Evolutionary conservation across 2,888 invertebrate species (phyloP).

Genomic region (Podotricha telesiphe): DNA sequence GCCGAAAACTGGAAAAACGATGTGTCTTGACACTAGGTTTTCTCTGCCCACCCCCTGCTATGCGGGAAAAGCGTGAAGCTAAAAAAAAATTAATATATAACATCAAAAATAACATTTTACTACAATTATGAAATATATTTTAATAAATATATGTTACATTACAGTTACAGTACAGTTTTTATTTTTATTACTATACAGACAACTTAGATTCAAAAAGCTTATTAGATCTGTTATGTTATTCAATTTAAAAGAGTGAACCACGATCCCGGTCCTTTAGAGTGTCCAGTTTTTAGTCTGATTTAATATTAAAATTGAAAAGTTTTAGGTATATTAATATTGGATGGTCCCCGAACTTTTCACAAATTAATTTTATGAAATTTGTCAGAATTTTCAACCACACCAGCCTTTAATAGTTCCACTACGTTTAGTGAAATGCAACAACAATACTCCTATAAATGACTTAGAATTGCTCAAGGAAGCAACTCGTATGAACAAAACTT

Average conservation of each 20-base stretch:
- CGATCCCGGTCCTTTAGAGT: conserved; percentile 15
- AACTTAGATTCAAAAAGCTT: neutral
- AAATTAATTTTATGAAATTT: conserved; percentile 39
- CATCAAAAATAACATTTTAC: neutral
- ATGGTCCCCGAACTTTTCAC: conserved; percentile 29
- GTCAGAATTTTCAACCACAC: conserved; percentile 39
- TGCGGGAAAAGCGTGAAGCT: too few species aligned
- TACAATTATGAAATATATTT: neutral
- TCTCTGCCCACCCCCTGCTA: too few species aligned
- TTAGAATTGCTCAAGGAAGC: conserved; percentile 8
- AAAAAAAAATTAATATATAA: too few species aligned
- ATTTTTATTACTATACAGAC: neutral
- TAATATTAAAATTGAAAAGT: conserved; percentile 47
- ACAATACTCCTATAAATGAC: conserved; percentile 33
- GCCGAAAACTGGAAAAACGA: too few species aligned
- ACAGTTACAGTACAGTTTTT: neutral
- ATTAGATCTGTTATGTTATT: conserved; percentile 23
- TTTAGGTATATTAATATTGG: conserved; percentile 41
- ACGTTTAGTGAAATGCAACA: conserved; percentile 35
- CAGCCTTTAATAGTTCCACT: conserved; percentile 28
- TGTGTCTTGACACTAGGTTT: too few species aligned
- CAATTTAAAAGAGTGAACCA: conserved; percentile 19
- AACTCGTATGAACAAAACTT: conserved; percentile 11
- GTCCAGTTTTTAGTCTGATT: conserved; percentile 43
- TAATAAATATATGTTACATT: neutral